A percentile compares a stretch with the other conserved stretches of the same genome.
Conservation (phyloP, 2,113 vertebrate species). For the Silurus asotus region DNA sequence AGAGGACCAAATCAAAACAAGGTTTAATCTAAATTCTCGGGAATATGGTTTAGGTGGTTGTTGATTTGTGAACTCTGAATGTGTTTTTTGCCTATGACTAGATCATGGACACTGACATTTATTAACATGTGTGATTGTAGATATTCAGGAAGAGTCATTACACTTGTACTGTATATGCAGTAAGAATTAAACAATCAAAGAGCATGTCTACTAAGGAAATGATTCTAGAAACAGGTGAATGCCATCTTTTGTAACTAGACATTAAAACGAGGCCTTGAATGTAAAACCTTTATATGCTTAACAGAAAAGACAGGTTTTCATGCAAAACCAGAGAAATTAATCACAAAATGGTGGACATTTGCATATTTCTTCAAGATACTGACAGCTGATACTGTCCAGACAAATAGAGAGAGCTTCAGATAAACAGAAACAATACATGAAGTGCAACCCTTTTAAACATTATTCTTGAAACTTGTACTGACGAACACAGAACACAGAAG, state of each 20-base stretch:
- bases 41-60: not conserved
- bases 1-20: slow-evolving; percentile 12
- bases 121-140: not conserved
- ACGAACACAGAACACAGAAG: slow-evolving; percentile 45
- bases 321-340: not conserved
- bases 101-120: slow-evolving; percentile 10
- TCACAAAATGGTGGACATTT: not conserved
- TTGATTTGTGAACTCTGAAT: slow-evolving; percentile 6
- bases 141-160: not conserved
- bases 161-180: no score
- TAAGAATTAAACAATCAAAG: not conserved
- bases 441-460: slow-evolving; percentile 23
- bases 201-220: not conserved
- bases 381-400: slow-evolving; percentile 22
- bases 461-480: not conserved
- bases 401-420: slow-evolving; percentile 14
- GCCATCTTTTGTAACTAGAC: not conserved
- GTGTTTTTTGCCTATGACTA: not conserved
- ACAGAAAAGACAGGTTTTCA: not conserved
- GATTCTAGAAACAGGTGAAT: not conserved
- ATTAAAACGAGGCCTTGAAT: not conserved
- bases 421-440: slow-evolving; percentile 31
- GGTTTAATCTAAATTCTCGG: slow-evolving; percentile 11
- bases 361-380: not conserved
- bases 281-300: not conserved